A percentile compares a stretch with the other conserved stretches of the same genome.
phyloP scores from a whole-genome alignment of 2,797 vertebrate species.

The Enteromius trimaculatus region DNA sequence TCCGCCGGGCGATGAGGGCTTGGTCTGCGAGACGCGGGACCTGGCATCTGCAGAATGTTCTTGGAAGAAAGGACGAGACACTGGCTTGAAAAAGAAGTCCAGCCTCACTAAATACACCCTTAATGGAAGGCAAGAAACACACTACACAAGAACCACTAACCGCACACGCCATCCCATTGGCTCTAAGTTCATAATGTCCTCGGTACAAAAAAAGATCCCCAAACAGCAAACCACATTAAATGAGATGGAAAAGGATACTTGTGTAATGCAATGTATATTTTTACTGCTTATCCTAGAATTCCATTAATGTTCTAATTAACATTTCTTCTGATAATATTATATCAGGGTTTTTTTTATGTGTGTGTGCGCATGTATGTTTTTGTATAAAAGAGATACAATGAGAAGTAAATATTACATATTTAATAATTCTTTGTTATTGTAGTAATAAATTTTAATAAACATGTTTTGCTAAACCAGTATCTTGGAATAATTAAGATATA shows the following conservation, averaged over 20 bases:
- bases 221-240: constrained; percentile 38
- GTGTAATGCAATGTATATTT: constrained; percentile 6
- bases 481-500: neutral
- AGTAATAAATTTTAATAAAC: neutral
- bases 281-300: neutral
- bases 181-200: neutral
- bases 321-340: neutral
- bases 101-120: constrained; percentile 67
- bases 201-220: constrained; percentile 18
- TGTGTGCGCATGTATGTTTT: neutral
- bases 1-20: constrained; percentile 70
- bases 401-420: neutral
- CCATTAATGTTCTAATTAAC: neutral
- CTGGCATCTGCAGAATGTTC: constrained; percentile 71
- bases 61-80: constrained; percentile 69
- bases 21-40: constrained; percentile 77
- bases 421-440: neutral
- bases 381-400: neutral
- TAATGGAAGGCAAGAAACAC: constrained; percentile 70
- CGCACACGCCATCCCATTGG: neutral
- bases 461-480: neutral
- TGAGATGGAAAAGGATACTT: constrained; percentile 19
- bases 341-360: neutral
- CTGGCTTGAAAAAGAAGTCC: constrained; percentile 57
- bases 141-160: constrained; percentile 43